These are phyloP conservation scores for Callipepla squamata DNA, from an alignment of 2,113 vertebrate genomes.

Conservation along the genomic window DNA sequence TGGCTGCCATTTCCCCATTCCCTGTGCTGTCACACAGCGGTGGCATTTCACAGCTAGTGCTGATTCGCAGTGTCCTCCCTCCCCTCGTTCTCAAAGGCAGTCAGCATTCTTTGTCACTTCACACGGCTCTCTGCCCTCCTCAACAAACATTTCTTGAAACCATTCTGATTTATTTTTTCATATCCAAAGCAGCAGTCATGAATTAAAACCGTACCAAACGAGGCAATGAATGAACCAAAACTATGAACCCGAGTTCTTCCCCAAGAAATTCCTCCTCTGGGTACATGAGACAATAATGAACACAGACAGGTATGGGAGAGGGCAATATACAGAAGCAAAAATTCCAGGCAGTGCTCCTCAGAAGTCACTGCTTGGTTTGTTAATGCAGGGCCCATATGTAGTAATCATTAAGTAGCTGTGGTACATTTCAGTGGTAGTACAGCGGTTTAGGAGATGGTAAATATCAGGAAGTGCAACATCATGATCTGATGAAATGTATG, in stretches of 20 bases:
- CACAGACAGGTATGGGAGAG: background rate
- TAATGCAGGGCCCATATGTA: too few relatives aligned
- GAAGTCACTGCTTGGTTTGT: too few relatives aligned
- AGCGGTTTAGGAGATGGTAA: background rate
- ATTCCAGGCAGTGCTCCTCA: background rate
- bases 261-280: background rate
- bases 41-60: background rate
- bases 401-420: background rate
- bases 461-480: background rate
- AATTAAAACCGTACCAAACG: background rate
- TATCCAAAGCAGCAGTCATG: background rate
- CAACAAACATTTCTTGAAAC: background rate
- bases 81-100: accelerated
- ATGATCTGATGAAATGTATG: background rate
- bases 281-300: background rate
- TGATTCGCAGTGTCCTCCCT: background rate
- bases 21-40: background rate
- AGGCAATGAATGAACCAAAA: background rate
- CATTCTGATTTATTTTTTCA: background rate
- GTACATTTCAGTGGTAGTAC: background rate
- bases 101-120: background rate
- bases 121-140: background rate
- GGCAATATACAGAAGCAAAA: background rate
- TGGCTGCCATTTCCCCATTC: background rate
- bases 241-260: background rate